A percentile compares a stretch with the other conserved stretches of the same genome.
These are phyloP conservation scores for Sesia bembeciformis DNA, from an alignment of 2,888 invertebrate genomes.

Conservation along the genomic window DNA sequence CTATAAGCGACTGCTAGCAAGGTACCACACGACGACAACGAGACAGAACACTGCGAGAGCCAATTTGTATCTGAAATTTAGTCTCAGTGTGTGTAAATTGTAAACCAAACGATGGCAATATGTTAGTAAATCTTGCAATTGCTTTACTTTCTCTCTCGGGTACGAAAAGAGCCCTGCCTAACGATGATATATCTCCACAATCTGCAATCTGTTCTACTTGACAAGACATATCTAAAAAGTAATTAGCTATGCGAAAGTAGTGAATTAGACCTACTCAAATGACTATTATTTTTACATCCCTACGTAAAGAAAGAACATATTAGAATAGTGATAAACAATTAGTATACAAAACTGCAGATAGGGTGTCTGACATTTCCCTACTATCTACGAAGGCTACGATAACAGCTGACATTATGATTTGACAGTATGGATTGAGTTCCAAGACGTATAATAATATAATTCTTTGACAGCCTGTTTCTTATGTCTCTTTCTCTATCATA, in stretches of 20 bases:
- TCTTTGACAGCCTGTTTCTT: no score
- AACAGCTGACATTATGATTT: no score
- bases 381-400: no score
- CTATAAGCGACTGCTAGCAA: slow-evolving; percentile 51
- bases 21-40: slow-evolving; percentile 60
- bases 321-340: no score
- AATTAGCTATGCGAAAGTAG: not conserved
- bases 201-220: slow-evolving; percentile 78
- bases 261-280: no score
- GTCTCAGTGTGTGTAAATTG: not conserved
- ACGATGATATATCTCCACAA: slow-evolving; percentile 74
- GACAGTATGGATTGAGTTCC: no score
- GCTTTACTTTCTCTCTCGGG: slow-evolving; percentile 59
- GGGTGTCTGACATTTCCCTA: no score
- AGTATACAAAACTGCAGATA: no score
- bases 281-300: no score
- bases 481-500: no score
- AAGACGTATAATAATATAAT: no score
- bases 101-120: not conserved
- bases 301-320: no score
- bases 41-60: slow-evolving; percentile 56
- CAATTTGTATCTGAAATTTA: slow-evolving; percentile 52
- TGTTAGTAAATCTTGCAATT: not conserved
- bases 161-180: slow-evolving; percentile 74
- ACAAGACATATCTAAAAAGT: slow-evolving; percentile 51